Evolutionary conservation across 2,888 invertebrate species (phyloP), one percentile per base, ranked within the genome.

Genomic region (Stratiomys singularior): DNA sequence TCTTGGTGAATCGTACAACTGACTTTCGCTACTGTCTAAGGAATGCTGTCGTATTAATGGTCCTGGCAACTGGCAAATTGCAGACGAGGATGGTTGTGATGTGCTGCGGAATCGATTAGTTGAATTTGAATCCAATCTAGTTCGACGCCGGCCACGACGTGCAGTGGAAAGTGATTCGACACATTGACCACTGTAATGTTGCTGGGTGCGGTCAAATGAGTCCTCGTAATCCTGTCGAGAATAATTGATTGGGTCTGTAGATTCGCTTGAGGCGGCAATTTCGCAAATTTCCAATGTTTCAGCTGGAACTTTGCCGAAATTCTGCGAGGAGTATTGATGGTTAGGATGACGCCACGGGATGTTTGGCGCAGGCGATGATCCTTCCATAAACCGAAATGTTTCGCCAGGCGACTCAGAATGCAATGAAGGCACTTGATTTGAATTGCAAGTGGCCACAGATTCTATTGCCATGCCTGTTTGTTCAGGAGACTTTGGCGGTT

Each of bases 11-110:
- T 11, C 28, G 72, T 27, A 74, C 27, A 64, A 81, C 78, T 80
- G 78, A 74, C 76, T 80, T 81, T 79, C 80, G 77, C 78, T 76
- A 23, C 78, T 79, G 21, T 77, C 78, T 28, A 77, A 77, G 18
- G 77, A 77, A 56, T 76, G 63, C 44, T 79, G 79, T 13, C 77
- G 63, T 25, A 37, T 28, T 1, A 78, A 60, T 25, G 23, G 72
- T 63, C 23, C 28, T 15, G 15, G 25, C 2, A 1, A 21, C 1
- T 2, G 71, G 7, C 13, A 15, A n/a, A 27, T 5, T 0, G 47
- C 1, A n/a, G 23, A 25, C 2, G 23, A 0, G 13, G 21, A 46
- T 1, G 79, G 78, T 18, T 78, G 79, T 18, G 79, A 80, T 5
- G 46, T 52, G 58, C 79, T 78, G 23, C 79, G 78, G 13, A 80